phyloP scores from a whole-genome alignment of 2,113 vertebrate species.

The Dromas ardeola region DNA sequence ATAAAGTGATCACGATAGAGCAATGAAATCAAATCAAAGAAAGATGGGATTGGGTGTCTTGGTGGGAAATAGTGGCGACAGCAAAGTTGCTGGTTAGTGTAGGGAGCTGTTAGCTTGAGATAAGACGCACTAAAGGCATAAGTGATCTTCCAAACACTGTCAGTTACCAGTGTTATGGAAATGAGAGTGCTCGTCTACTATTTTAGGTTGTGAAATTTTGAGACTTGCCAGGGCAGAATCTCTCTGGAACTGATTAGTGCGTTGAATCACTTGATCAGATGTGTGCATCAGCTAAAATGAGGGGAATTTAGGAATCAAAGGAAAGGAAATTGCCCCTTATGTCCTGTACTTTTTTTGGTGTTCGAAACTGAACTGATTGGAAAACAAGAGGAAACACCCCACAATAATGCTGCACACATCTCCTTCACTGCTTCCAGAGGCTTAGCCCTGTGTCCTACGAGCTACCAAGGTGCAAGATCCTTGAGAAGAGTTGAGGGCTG shows the following conservation, averaged over 20 bases:
- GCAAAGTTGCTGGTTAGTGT: not conserved
- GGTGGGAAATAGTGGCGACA: not conserved
- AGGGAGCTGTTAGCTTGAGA: not conserved
- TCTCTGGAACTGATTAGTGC: constrained; percentile 22
- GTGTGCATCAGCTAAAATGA: constrained; percentile 43
- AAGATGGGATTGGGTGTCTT: not conserved
- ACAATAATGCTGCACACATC: not conserved
- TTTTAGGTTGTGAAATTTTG: constrained; percentile 12
- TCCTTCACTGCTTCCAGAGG: not conserved
- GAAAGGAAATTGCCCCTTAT: constrained; percentile 29
- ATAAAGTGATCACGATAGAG: not conserved
- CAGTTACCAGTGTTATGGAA: not conserved
- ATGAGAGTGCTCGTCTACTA: not conserved
- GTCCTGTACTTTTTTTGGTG: constrained; percentile 36
- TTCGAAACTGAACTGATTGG: constrained; percentile 4
- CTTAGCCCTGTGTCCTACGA: not conserved
- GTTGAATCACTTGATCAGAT: constrained; percentile 32
- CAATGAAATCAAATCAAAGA: not conserved
- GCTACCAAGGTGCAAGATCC: not conserved
- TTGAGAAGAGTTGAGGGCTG: not conserved
- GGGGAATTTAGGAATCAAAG: constrained; percentile 38
- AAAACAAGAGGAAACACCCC: constrained; percentile 29
- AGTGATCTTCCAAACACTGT: not conserved
- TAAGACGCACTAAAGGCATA: not conserved
- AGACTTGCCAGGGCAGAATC: not conserved